Evolutionary conservation across 2,888 invertebrate species (phyloP).

Genomic region (Xanthia icteritia): DNA sequence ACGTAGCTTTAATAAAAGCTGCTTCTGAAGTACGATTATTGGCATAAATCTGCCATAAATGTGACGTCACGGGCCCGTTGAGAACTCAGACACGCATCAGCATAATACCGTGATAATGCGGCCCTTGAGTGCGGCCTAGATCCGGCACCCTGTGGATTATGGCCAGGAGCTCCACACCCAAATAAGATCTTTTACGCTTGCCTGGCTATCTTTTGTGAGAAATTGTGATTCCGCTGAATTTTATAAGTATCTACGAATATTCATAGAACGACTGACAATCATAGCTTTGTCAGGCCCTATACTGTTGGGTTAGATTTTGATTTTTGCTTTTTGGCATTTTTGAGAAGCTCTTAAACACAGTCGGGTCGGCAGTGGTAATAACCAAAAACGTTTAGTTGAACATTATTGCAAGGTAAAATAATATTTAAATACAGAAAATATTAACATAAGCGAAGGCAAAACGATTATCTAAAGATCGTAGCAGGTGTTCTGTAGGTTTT

Average conservation of each 20-base stretch:
- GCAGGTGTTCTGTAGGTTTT: background rate
- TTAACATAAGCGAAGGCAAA: background rate
- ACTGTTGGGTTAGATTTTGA: conserved; percentile 13
- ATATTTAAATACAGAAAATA: background rate
- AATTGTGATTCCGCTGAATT: conserved; percentile 71
- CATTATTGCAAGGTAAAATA: background rate
- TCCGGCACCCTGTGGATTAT: conserved; percentile 86
- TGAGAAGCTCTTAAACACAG: background rate
- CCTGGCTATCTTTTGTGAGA: conserved; percentile 76
- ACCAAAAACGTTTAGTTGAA: background rate
- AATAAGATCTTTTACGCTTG: conserved; percentile 82
- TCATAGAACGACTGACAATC: conserved; percentile 54
- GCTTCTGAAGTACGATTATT: conserved; percentile 60
- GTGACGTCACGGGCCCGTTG: conserved; percentile 76
- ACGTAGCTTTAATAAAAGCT: conserved; percentile 60
- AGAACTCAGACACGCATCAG: conserved; percentile 83
- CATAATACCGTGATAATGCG: conserved; percentile 88
- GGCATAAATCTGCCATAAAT: conserved; percentile 73
- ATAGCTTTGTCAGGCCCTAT: conserved; percentile 21
- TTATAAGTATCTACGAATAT: conserved; percentile 59
- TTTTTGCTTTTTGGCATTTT: conserved; percentile 3
- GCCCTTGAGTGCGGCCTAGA: conserved; percentile 84
- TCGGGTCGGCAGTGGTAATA: background rate
- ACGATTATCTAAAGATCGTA: background rate
- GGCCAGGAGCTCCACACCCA: conserved; percentile 77